Percentiles rank a stretch among this genome's conserved stretches.
These are phyloP conservation scores for Cichladusa arquata DNA, from an alignment of 2,113 vertebrate species.

Conservation along the genomic window DNA sequence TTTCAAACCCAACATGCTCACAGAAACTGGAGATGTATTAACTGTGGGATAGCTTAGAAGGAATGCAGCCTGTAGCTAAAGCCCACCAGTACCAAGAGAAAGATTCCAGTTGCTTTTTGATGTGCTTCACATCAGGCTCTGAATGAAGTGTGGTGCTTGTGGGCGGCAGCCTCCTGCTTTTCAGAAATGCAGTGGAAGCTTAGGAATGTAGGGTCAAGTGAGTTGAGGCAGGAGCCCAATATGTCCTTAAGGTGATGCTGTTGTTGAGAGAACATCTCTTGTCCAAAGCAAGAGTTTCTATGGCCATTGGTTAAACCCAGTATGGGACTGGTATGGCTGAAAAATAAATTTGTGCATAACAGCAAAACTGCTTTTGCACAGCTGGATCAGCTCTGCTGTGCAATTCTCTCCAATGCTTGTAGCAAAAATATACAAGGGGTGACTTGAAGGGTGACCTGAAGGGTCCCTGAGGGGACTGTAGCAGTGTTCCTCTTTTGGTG, in stretches of 20 bases:
- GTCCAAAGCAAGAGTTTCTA: neutral
- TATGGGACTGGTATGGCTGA: neutral
- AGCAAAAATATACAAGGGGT: neutral
- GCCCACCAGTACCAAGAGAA: neutral
- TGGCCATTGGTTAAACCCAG: neutral
- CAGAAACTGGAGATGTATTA: neutral
- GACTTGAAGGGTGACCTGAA: neutral
- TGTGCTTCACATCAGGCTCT: neutral
- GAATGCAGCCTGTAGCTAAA: conserved; percentile 15
- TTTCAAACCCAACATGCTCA: neutral
- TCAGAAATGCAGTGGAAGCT: neutral
- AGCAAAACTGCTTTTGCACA: neutral
- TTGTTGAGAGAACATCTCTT: neutral
- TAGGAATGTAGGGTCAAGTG: neutral
- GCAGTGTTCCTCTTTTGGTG: neutral
- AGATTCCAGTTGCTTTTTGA: neutral
- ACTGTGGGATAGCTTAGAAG: neutral
- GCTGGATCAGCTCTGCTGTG: neutral
- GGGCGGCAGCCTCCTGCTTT: neutral
- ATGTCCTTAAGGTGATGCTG: neutral
- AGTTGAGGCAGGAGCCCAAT: neutral
- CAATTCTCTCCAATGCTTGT: neutral
- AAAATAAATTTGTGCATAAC: neutral
- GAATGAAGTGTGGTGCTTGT: neutral
- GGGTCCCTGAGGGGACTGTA: neutral